Percentiles rank a stretch among this genome's conserved stretches.
phyloP scores from a whole-genome alignment of 2,888 invertebrate genomes.

The Drosophila subquinaria region DNA sequence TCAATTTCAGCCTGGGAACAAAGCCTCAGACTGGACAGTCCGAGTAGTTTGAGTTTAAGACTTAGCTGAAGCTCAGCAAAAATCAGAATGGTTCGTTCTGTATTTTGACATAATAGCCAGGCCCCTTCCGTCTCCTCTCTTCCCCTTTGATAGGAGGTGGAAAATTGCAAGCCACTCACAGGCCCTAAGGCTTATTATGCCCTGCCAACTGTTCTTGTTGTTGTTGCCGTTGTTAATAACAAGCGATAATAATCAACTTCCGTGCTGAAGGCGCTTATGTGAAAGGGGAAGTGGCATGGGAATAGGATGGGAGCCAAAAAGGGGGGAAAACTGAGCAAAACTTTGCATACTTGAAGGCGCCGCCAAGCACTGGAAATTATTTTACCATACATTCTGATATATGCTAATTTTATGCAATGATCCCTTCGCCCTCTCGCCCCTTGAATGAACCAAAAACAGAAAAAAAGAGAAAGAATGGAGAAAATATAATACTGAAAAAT shows the following conservation, averaged over 20 bases:
- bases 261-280: conserved; percentile 67
- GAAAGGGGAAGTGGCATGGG: background rate
- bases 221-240: conserved; percentile 77
- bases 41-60: conserved; percentile 16
- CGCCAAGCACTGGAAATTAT: conserved; percentile 45
- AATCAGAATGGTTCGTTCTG: conserved; percentile 33
- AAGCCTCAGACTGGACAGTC: background rate
- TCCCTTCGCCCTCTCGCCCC: background rate
- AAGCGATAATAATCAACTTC: conserved; percentile 83
- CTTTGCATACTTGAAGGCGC: conserved; percentile 65
- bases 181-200: conserved; percentile 48
- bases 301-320: background rate
- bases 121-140: background rate
- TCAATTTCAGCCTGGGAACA: conserved; percentile 41
- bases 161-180: conserved; percentile 40
- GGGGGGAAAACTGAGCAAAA: conserved; percentile 39
- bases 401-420: conserved; percentile 71
- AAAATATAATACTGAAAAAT: conserved; percentile 59
- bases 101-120: conserved; percentile 63
- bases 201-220: conserved; percentile 34
- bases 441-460: conserved; percentile 1
- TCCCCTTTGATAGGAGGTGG: conserved; percentile 31
- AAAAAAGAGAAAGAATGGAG: background rate
- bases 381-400: conserved; percentile 62
- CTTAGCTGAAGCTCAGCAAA: conserved; percentile 16